Evolutionary conservation across 2,888 invertebrate genomes (phyloP), one percentile per base, ranked within the genome.

Genomic region (Ormyrus thymus): DNA sequence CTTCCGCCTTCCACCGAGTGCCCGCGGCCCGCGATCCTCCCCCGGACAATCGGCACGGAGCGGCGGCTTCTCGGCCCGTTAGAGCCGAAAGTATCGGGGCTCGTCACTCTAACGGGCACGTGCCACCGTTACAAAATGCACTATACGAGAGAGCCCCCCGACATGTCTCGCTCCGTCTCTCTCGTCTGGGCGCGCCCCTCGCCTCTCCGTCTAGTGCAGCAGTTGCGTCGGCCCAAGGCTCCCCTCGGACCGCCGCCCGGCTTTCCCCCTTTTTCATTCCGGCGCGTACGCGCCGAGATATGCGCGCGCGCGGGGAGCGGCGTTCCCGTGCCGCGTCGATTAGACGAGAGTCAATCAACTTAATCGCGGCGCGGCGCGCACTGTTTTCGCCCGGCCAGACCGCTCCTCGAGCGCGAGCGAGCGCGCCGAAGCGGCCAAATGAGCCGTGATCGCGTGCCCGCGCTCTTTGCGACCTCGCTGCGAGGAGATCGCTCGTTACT

Each of bases 121-220:
- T 85, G 85, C 85, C 86, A 83, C 86, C 85, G 85, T 87, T 86
- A 84, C 86, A 78, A 84, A 83, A 83, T 83, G 83, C 84, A 84
- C 84, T 81, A 81, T 73, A 82, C 29, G 29, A 29, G 29, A 29
- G 29, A 72, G 68, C 79, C 82, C 78, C 76, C 76, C 72, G 77
- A 77, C 55, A 48, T 77, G 45, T 48, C 72, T 65, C 78, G 29
- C 72, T 45, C 68, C 50, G 7, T 69, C 81, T 76, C 78, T 66
- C 79, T 69, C 73, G 45, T 70, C 5, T 59, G 13, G 5, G 50
- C 43, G 65, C 72, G 76, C 65, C 77, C 72, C 58, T 69, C 75
- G 74, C 45, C 61, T 61, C 59, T 61, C 43, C n/a, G 55, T 62
- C 6, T 58, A 74, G 51, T 13, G 11, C 43, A 79, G 75, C 75